Base-by-base conservation (phyloP, 2,797 vertebrate genomes). In the Pangasius mekongensis region DNA sequence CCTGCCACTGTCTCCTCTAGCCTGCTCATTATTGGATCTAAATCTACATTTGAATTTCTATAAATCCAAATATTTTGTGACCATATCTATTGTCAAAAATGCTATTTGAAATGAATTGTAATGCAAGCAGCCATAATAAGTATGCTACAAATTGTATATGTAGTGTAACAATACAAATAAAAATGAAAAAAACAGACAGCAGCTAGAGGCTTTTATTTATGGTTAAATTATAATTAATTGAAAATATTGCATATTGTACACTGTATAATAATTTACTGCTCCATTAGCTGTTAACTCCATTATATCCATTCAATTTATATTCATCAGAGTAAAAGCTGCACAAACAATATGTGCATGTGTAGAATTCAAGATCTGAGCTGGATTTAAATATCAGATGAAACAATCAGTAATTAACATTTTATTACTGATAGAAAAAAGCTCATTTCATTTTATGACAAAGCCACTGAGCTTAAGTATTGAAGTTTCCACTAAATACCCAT, bases 401-500 rank as follows among this genome's bases (percentile, higher is more conserved):
- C 77, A 58, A 80, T 80, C 18, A 60, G 10, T 78, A 47, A 49
- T 24, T n/a, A 1, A 76, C 16, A 27, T 56, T 77, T 56, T 30
- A 78, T 8, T 8, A 10, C 18, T 78, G 8, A 56, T 22, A 80
- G 20, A 60, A 80, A 10, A 43, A 76, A 76, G 13, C 16, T 58
- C 16, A 24, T 30, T 80, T 58, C 52, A 56, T 24, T 80, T 58
- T 11, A 22, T 9, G 52, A 58, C 30, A 22, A 80, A 80, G 77
- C 9, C 20, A 36, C 18, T 11, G 20, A 22, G 52, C 27, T 24
- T 58, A 58, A 11, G 3, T 22, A 47, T 62, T 76, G 33, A 84
- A 84, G 18, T 20, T 89, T 84, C 71, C 87, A 91, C 71, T 82
- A 88, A 76, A 87, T 88, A 49, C 33, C 54, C 87, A 78, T 90